Base-by-base conservation (phyloP, 2,113 vertebrate genomes). In the Cyanistes caeruleus region DNA sequence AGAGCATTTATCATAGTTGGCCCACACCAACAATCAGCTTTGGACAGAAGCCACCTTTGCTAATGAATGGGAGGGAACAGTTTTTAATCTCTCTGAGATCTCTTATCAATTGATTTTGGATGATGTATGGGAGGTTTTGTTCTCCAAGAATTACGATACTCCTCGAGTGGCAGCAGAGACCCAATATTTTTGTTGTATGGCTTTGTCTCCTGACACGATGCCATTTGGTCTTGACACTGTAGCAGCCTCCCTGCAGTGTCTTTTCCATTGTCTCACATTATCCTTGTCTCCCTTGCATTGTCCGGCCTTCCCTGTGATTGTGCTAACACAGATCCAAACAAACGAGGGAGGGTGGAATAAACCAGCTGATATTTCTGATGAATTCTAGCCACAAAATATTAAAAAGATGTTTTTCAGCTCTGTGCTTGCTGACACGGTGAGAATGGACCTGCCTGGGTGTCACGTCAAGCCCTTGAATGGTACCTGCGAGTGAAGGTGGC, bases 51-150 rank as follows among this genome's bases (percentile, higher is more conserved):
- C 81, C 86, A 90, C 93, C 89, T 90, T 97, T 96, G 52, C 94
- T 97, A 98, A 97, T 95, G 92, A 98, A 96, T 55, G 68, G 78
- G 89, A 93, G 60, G 89, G 67, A 91, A 90, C 41, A 80, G 59
- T 93, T 97, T 97, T 97, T 98, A 97, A 97, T 97, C 94, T 96
- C 52, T 78, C 69, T 1, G 5, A 74, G 81, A 97, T 97, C 89
- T 93, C 92, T 96, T 96, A 97, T 95, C 95, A 97, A 87, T 96
- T 97, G 94, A 97, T 97, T 96, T 95, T 5, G 28, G 60, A 65
- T 97, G 95, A 98, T 93, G 93, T 87, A 97, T 64, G 72, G n/a
- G 90, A 63, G 75, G 58, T 96, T 96, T 97, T 96, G 95, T 95
- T 97, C 84, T 91, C 77, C 59, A 90, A 96, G 94, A 97, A 95